Conservation (phyloP, 2,888 invertebrate genomes). For the Unio pictorum region DNA sequence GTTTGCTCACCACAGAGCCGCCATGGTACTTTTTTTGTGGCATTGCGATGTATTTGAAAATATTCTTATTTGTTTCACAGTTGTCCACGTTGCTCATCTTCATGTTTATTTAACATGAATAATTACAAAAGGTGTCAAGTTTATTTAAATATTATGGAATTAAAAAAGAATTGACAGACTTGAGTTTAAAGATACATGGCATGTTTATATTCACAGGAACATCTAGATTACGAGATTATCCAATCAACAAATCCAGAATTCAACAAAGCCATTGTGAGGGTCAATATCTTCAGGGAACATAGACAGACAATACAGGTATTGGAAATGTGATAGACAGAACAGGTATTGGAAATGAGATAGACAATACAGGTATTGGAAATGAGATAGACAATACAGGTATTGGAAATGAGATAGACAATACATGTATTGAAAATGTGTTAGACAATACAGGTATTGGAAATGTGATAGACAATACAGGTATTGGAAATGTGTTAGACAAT, state of each 20-base stretch:
- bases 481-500: too few species aligned
- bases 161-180: too few species aligned
- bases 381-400: slow-evolving; percentile 91
- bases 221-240: slow-evolving; percentile 93
- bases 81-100: neutral
- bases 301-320: slow-evolving; percentile 91
- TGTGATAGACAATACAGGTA: too few species aligned
- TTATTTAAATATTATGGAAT: neutral
- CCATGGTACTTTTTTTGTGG: too few species aligned
- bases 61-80: neutral
- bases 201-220: slow-evolving; percentile 79
- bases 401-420: slow-evolving; percentile 3
- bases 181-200: neutral
- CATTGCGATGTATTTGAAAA: neutral
- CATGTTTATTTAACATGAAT: neutral
- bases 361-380: neutral
- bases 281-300: slow-evolving; percentile 91
- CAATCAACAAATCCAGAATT: slow-evolving; percentile 96
- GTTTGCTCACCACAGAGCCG: too few species aligned
- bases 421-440: slow-evolving; percentile 79
- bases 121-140: neutral
- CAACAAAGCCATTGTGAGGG: slow-evolving; percentile 94
- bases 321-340: slow-evolving; percentile 3
- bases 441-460: slow-evolving; percentile 84
- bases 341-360: slow-evolving; percentile 72